These are phyloP conservation scores for Allygus modestus DNA, from an alignment of 2,888 invertebrate species.

Conservation along the genomic window DNA sequence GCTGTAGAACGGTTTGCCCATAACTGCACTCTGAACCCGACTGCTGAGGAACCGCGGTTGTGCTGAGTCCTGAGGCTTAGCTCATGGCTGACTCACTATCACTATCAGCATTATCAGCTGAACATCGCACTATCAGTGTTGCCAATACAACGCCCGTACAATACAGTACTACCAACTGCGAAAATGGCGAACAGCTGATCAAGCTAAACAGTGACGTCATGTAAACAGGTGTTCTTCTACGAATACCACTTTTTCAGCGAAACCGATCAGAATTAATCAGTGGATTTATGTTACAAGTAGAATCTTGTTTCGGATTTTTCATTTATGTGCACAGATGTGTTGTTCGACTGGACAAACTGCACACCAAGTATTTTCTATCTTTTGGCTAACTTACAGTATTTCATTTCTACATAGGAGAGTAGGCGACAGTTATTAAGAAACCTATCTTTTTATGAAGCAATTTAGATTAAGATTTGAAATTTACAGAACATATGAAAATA, in stretches of 20 bases:
- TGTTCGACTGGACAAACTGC: too few species aligned
- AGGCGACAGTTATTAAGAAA: too few species aligned
- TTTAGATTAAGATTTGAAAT: too few species aligned
- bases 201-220: conserved; percentile 13
- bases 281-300: neutral
- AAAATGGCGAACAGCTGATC: neutral
- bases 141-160: neutral
- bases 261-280: neutral
- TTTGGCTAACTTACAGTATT: too few species aligned
- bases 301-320: neutral
- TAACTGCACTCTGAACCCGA: neutral
- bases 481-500: too few species aligned
- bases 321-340: neutral
- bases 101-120: conserved; percentile 17
- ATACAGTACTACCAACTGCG: neutral
- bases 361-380: too few species aligned
- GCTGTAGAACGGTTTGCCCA: conserved; percentile 46
- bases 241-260: neutral
- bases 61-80: neutral
- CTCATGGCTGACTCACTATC: conserved; percentile 18
- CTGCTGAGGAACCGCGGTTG: neutral
- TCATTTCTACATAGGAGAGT: too few species aligned
- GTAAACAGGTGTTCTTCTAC: conserved; percentile 20
- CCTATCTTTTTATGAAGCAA: too few species aligned
- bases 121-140: conserved; percentile 29